Base-by-base conservation (phyloP, 2,888 invertebrate species). In the Hetaerina titia region DNA sequence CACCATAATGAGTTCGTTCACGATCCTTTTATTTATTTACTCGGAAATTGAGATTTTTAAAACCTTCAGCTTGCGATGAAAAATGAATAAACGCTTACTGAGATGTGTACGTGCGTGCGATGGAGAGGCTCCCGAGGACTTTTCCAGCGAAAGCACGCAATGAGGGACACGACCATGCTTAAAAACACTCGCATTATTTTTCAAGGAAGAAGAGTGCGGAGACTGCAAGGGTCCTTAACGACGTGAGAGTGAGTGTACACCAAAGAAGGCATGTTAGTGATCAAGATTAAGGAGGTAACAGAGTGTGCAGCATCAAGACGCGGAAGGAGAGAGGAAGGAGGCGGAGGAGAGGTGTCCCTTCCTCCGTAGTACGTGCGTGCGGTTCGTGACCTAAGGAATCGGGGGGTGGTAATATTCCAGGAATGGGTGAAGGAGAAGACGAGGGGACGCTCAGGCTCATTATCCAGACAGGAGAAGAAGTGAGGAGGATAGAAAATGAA, bases 231-330 rank as follows among this genome's bases (percentile, higher is more conserved):
- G 22, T n/a, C n/a, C 69, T n/a, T 69, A 69, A 69, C 69, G 69
- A 69, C n/a, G 69, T 69, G 69, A 17, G 22, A 69, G 69, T 69
- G 69, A 69, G n/a, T 22, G 69, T 22, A 22, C 22, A 69, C 69
- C n/a, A n/a, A 69, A 69, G 69, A 69, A 69, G 69, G 69, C 69
- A 69, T 69, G 69, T 69, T 69, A n/a, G 69, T 69, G 69, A 69
- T 69, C 69, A 69, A 69, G 69, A 69, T 69, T 69, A 69, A 69
- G 69, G n/a, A 69, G 69, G 69, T 69, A n/a, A 9, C n/a, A 6
- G 69, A 69, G 69, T 69, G 69, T 69, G 69, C n/a, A 69, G 22
- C 69, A 69, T 69, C 69, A 69, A 69, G 69, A n/a, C 22, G 19
- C 7, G 69, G 8, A n/a, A n/a, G 69, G n/a, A 69, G 69, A 69